A percentile compares a stretch with the other conserved stretches of the same genome.
phyloP scores from a whole-genome alignment of 2,888 invertebrate genomes.

The Helleia helle region DNA sequence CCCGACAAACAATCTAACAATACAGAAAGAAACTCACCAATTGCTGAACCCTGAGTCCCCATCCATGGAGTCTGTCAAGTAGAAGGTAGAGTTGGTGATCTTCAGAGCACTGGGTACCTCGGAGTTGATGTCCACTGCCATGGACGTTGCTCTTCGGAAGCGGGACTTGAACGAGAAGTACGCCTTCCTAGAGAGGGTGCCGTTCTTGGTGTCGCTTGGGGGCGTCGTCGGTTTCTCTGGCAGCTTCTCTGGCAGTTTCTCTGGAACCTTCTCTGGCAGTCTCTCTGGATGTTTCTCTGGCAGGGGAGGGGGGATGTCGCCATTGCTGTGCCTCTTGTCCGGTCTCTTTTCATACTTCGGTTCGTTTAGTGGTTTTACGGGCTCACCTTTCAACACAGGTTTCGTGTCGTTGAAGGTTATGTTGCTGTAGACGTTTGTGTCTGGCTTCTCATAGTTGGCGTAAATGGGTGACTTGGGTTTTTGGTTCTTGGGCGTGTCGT shows the following conservation, averaged over 20 bases:
- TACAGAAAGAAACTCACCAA: conserved; percentile 45
- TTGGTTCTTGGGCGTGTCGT: conserved; percentile 35
- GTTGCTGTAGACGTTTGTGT: conserved; percentile 40
- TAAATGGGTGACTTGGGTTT: conserved; percentile 46
- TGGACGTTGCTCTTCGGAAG: conserved; percentile 74
- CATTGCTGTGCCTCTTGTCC: conserved; percentile 38
- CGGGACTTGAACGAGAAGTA: conserved; percentile 76
- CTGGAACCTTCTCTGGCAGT: conserved; percentile 46
- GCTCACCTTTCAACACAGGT: conserved; percentile 18
- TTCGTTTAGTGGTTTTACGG: neutral
- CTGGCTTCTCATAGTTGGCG: conserved; percentile 49
- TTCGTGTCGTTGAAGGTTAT: conserved; percentile 43
- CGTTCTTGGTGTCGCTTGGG: conserved; percentile 46
- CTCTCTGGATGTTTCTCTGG: conserved; percentile 53
- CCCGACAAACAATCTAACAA: too few relatives aligned
- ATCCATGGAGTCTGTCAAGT: conserved; percentile 79
- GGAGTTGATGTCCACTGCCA: conserved; percentile 66
- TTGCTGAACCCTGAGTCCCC: conserved; percentile 76
- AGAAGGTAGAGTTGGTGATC: conserved; percentile 80
- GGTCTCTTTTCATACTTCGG: neutral
- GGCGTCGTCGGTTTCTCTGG: conserved; percentile 54
- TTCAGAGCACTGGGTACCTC: conserved; percentile 70
- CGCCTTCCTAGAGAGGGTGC: conserved; percentile 55
- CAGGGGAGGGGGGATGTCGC: conserved; percentile 43
- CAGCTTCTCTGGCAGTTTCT: conserved; percentile 50